Base-by-base conservation (phyloP, 2,113 vertebrate species). In the Spilogale gracilis region DNA sequence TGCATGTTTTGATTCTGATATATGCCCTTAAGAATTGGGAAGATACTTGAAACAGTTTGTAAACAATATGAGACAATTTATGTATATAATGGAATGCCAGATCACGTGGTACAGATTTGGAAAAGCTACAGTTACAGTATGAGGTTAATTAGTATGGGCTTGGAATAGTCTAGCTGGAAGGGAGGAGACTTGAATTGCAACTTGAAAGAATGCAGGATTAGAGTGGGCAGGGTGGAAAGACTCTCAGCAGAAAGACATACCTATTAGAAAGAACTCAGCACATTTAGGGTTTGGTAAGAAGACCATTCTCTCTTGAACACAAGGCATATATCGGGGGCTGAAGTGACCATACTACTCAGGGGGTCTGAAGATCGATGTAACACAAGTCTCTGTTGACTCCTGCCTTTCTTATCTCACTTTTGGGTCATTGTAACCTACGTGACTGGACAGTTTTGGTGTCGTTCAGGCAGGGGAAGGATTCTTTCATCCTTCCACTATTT, bases 21-120 rank as follows among this genome's bases (percentile, higher is more conserved):
- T 32, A 27, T 71, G 84, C 18, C 45, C n/a, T 56, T 96, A 91
- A 92, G 30, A 92, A 80, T 84, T 94, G 80, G 58, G 27, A 69
- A 76, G 56, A 25, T 81, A 73, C 50, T 79, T 92, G 48, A 92
- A 82, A 56, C n/a, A 50, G 74, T 38, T 38, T 38, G 38, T 67
- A 58, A 93, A 96, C 56, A 83, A 18, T 71, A 82, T 45, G 38
- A 61, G 12, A 82, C 73, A 23, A 7, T 38, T 38, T 43, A 5
- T 10, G 0, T 65, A 6, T 63, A 16, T 76, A 74, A 69, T 50
- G 23, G 91, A 61, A 5, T 54, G 38, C 20, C 27, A n/a, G 90
- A 56, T 91, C 48, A 43, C 43, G 14, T 48, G 32, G 25, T 50
- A 63, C 1, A 23, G 71, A 65, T 21, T 79, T 0, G 0, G 69